These are phyloP conservation scores for Pristionchus entomophagus DNA, from an alignment of 2,888 invertebrate genomes.

Conservation along the genomic window DNA sequence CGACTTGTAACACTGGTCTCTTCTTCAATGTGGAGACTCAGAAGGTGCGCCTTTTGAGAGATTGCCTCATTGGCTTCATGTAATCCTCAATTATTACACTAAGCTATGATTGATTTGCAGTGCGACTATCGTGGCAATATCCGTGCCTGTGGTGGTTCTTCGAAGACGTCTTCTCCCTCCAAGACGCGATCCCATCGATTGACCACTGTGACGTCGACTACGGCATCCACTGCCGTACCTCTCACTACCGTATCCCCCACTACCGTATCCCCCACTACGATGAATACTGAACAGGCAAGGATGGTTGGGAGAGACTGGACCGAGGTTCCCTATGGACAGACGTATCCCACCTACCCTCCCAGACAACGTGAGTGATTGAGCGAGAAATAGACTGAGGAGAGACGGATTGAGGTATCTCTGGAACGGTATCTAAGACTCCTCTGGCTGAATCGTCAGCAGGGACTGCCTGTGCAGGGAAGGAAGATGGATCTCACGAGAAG, in stretches of 20 bases:
- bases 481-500: constrained; percentile 23
- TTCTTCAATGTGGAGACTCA: constrained; percentile 49
- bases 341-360: constrained; percentile 44
- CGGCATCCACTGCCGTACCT: neutral
- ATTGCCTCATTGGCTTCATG: neutral
- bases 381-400: neutral
- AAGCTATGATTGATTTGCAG: neutral
- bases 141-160: constrained; percentile 19
- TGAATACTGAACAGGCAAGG: neutral
- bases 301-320: neutral
- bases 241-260: neutral
- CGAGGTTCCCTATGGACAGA: constrained; percentile 23
- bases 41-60: neutral
- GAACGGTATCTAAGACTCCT: constrained; percentile 15
- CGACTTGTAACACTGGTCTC: constrained; percentile 50
- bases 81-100: neutral
- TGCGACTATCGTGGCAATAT: constrained; percentile 13
- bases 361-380: neutral
- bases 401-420: constrained; percentile 21
- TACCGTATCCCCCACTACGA: neutral
- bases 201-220: neutral
- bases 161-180: neutral
- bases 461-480: constrained; percentile 22
- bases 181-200: neutral
- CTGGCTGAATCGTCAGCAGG: neutral